Evolutionary conservation across 2,113 vertebrate species (phyloP), one percentile per base, ranked within the genome.

Genomic region (Ursus arctos): DNA sequence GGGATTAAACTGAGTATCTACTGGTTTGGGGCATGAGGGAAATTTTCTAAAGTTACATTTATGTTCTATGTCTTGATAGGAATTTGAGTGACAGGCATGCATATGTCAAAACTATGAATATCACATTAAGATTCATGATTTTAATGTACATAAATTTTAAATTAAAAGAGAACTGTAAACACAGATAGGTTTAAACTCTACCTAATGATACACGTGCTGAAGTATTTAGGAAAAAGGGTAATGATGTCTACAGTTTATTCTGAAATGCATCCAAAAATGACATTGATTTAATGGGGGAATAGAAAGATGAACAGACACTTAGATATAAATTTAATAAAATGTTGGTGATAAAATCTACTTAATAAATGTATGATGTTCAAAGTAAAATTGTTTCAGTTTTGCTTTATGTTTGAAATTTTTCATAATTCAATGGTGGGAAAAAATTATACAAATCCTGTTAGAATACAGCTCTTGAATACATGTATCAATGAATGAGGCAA

Each of bases 361-460:
- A 22, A 24, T 61, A 12, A 40, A 11, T 36, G 16, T 28, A 31
- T 61, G 12, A 16, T 59, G 6, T 31, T 81, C 28, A 74, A 43
- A 12, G 61, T 71, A 94, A 97, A 69, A n/a, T 81, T 94, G 43
- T 47, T 84, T 90, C 79, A 59, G 36, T 81, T 86, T 88, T 67
- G 26, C 4, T 67, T 80, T 76, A 84, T 61, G 10, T 95, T 51
- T 85, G 28, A 88, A 79, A 71, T 33, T 51, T 74, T 96, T 87
- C 40, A 91, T 82, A 87, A n/a, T 61, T 74, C 26, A 22, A 5
- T 69, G 6, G 31, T 65, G 10, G 1, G 40, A 51, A 85, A 82
- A 97, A 86, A 86, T 47, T 86, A 71, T 36, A 88, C 19, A 95
- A 89, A 97, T 31, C 59, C n/a, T 63, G 0, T 81, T 8, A 82